Evolutionary conservation across 2,113 vertebrate genomes (phyloP).

Genomic region (Hippocampus mohnikei): DNA sequence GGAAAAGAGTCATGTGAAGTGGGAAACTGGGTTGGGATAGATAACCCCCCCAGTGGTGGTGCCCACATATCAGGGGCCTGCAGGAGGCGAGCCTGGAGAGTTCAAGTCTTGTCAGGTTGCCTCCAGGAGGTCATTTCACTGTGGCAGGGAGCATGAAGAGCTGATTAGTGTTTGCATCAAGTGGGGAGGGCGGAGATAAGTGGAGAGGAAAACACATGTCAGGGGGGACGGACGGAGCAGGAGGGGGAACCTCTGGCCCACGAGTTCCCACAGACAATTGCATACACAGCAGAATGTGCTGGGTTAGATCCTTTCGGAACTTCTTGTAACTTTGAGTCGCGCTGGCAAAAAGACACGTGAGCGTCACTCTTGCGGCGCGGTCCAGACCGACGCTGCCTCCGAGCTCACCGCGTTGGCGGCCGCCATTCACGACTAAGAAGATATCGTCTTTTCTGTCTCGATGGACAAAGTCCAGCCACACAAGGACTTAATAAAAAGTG

Average conservation of each 20-base stretch:
- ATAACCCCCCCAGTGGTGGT: conserved; percentile 52
- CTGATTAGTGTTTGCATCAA: conserved; percentile 68
- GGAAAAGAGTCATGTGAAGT: conserved; percentile 73
- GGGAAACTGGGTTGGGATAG: conserved; percentile 52
- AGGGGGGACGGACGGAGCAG: conserved; percentile 40
- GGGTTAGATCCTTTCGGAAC: conserved; percentile 24
- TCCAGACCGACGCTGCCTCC: conserved; percentile 13
- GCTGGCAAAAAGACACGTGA: conserved; percentile 10
- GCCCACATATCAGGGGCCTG: conserved; percentile 44
- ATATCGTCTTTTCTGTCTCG: conserved; percentile 74
- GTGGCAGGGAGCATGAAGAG: conserved; percentile 55
- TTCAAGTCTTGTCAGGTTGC: conserved; percentile 62
- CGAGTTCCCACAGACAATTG: conserved; percentile 55
- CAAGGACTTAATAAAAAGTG: conserved; percentile 13
- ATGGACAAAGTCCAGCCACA: conserved; percentile 73
- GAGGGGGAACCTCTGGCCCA: conserved; percentile 39
- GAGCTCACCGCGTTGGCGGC: conserved; percentile 3
- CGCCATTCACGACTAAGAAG: conserved; percentile 57
- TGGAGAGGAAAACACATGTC: conserved; percentile 64
- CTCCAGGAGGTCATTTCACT: conserved; percentile 53
- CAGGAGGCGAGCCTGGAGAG: conserved; percentile 49
- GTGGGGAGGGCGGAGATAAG: conserved; percentile 60
- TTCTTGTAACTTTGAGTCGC: conserved; percentile 16
- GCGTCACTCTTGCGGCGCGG: conserved; percentile 5
- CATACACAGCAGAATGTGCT: conserved; percentile 21